phyloP scores from a whole-genome alignment of 2,797 vertebrate genomes.

The Heteromormyrus szaboi region DNA sequence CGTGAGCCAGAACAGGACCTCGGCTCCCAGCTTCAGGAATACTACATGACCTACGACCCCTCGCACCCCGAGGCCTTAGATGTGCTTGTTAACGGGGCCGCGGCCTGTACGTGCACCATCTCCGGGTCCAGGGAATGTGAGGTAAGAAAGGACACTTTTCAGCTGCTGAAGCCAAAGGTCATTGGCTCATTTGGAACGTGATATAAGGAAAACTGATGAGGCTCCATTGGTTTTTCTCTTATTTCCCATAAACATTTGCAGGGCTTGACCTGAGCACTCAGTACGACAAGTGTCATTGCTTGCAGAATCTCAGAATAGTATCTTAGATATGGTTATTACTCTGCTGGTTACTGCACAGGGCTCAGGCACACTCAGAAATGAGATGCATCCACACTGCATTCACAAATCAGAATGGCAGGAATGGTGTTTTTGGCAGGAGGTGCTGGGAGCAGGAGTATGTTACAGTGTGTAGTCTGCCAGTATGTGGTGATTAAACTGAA shows the following conservation, averaged over 20 bases:
- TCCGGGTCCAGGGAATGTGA: conserved; percentile 99
- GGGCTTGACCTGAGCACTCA: conserved; percentile 33
- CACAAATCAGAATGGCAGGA: background rate
- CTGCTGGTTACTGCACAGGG: background rate
- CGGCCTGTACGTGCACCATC: conserved; percentile 96
- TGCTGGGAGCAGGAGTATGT: background rate
- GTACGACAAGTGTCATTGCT: conserved; percentile 15
- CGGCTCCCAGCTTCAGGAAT: conserved; percentile 97
- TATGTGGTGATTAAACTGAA: background rate
- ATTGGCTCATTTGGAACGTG: conserved; percentile 54
- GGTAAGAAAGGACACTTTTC: conserved; percentile 84
- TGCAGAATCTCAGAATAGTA: background rate
- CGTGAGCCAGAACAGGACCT: conserved; percentile 93
- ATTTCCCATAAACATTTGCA: background rate
- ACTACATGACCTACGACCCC: conserved; percentile 99
- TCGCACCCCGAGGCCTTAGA: conserved; percentile 91
- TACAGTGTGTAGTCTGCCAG: background rate
- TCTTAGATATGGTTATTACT: background rate
- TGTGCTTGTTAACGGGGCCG: conserved; percentile 94
- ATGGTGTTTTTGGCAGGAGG: background rate
- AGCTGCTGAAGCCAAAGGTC: conserved; percentile 54
- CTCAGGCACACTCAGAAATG: background rate
- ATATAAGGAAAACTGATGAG: conserved; percentile 42
- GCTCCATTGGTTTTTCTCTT: conserved; percentile 39
- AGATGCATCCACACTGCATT: background rate